Conservation (phyloP, 2,113 vertebrate genomes). For the Lasiurus borealis region DNA sequence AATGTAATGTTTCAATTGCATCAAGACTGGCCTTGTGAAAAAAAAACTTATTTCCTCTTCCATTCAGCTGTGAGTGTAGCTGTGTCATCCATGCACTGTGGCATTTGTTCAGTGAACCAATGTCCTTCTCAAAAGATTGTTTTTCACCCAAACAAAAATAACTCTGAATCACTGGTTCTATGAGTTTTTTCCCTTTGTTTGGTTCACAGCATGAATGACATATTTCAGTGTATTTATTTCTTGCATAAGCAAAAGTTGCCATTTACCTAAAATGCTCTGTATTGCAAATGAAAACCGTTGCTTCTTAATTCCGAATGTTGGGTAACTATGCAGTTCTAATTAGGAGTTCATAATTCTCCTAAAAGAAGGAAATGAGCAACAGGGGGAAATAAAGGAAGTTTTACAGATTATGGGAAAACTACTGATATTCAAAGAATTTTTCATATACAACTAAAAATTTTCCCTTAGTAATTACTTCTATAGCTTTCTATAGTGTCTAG, state of each 20-base stretch:
- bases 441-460: conserved; percentile 1
- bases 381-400: background rate
- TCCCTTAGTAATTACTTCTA: background rate
- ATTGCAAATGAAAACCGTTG: conserved; percentile 9
- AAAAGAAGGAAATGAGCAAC: background rate
- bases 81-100: conserved; percentile 66
- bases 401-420: conserved; percentile 21
- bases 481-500: background rate
- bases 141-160: conserved; percentile 75
- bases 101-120: conserved; percentile 65
- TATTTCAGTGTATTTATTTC: conserved; percentile 48
- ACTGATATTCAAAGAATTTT: background rate
- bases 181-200: conserved; percentile 67
- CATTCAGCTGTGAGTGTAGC: conserved; percentile 58
- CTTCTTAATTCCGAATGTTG: conserved; percentile 11
- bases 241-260: conserved; percentile 47
- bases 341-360: background rate
- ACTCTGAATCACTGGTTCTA: conserved; percentile 82
- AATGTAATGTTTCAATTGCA: conserved; percentile 72
- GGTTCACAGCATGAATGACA: conserved; percentile 57
- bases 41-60: conserved; percentile 35
- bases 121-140: conserved; percentile 73
- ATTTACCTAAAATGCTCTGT: conserved; percentile 41
- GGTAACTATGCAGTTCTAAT: conserved; percentile 5
- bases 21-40: conserved; percentile 80